Conservation (phyloP, 1,140 invertebrate species). For the Macrotrachela quadricornifera region DNA sequence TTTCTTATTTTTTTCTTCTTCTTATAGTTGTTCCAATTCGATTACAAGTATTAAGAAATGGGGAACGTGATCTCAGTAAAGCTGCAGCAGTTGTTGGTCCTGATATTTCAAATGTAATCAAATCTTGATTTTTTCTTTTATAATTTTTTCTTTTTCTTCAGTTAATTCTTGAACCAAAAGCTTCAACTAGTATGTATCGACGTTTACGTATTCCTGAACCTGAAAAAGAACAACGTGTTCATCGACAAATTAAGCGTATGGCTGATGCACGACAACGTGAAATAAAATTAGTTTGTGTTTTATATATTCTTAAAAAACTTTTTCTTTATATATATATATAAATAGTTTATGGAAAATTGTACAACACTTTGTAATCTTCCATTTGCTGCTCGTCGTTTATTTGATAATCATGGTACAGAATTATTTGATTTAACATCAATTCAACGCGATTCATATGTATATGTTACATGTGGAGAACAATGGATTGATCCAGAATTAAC, state of each 20-base stretch:
- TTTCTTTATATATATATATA: slow-evolving; percentile 11
- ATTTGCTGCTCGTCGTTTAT: slow-evolving; percentile 25
- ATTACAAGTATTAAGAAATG: slow-evolving; percentile 23
- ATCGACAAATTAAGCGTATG: slow-evolving; percentile 17
- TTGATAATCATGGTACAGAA: slow-evolving; percentile 25
- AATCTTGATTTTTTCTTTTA: too few species aligned
- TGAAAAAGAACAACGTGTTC: slow-evolving; percentile 12
- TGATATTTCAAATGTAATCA: slow-evolving; percentile 24
- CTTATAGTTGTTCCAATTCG: not conserved
- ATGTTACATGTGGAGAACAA: slow-evolving; percentile 24
- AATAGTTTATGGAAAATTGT: slow-evolving; percentile 25
- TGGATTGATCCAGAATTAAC: slow-evolving; percentile 24
- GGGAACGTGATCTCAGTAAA: slow-evolving; percentile 15
- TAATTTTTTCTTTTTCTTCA: not conserved
- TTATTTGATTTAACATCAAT: slow-evolving; percentile 20
- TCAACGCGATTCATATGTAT: slow-evolving; percentile 21
- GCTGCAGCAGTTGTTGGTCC: slow-evolving; percentile 21
- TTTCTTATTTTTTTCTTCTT: too few species aligned
- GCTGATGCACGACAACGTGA: slow-evolving; percentile 13
- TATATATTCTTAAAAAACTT: not conserved
- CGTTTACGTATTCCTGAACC: slow-evolving; percentile 16
- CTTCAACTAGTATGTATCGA: slow-evolving; percentile 13
- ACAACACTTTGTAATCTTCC: slow-evolving; percentile 22
- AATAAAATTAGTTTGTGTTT: slow-evolving; percentile 6
- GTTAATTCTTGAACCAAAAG: not conserved